Conservation (phyloP, 2,888 invertebrate genomes). For the Lamellibrachia satsuma region DNA sequence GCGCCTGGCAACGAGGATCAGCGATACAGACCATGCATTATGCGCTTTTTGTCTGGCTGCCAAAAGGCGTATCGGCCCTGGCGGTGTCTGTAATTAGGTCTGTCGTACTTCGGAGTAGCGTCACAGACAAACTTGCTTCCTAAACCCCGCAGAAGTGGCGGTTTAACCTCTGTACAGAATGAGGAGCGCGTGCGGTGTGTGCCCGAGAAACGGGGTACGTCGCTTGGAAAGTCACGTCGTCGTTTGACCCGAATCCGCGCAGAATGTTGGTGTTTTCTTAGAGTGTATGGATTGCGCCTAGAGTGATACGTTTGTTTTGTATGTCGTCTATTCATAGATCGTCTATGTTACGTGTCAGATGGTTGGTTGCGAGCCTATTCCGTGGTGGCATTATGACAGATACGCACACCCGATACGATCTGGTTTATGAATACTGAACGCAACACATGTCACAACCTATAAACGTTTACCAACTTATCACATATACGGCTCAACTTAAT, state of each 20-base stretch:
- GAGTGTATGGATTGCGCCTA: background rate
- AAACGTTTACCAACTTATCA: background rate
- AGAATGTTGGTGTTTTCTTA: constrained; percentile 5
- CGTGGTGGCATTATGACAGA: background rate
- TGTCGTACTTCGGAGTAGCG: background rate
- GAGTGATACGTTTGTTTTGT: background rate
- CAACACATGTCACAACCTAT: background rate
- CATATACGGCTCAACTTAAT: background rate
- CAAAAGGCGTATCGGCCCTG: background rate
- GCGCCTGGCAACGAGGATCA: background rate
- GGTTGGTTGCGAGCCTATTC: background rate
- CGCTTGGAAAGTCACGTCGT: background rate
- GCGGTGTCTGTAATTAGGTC: background rate
- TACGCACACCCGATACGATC: background rate
- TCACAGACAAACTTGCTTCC: background rate
- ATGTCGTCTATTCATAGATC: constrained; percentile 17
- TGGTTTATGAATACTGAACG: background rate
- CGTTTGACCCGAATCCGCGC: background rate
- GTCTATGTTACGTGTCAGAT: background rate
- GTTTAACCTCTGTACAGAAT: background rate
- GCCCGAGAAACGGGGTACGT: background rate
- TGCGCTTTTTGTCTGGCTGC: background rate
- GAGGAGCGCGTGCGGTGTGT: too few species aligned
- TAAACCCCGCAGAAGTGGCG: background rate
- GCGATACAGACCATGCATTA: background rate